Evolutionary conservation across 2,113 vertebrate genomes (phyloP).

Genomic region (Aramus guarauna): DNA sequence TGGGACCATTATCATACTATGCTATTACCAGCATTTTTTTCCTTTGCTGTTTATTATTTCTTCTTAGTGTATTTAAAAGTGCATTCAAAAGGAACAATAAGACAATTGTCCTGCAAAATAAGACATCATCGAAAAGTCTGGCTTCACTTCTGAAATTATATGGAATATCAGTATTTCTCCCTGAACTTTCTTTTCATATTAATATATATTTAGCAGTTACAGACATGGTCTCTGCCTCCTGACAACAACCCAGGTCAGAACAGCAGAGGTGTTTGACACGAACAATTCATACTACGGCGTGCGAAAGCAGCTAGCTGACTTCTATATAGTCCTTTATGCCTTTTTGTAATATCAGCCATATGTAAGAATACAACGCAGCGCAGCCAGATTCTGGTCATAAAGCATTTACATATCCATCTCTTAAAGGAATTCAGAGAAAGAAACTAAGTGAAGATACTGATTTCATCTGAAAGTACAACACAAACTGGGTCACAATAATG

Average conservation of each 20-base stretch:
- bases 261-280: background rate
- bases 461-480: background rate
- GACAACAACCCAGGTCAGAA: background rate
- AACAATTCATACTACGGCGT: background rate
- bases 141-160: background rate
- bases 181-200: background rate
- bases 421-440: background rate
- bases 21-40: background rate
- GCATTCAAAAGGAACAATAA: background rate
- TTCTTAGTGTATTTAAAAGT: background rate
- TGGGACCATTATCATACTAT: background rate
- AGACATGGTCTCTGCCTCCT: background rate
- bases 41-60: background rate
- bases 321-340: background rate
- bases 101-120: background rate
- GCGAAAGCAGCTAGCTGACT: background rate
- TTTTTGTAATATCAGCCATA: background rate
- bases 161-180: background rate
- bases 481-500: background rate
- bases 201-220: background rate
- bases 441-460: background rate
- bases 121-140: background rate
- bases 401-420: background rate
- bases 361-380: background rate
- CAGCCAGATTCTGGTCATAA: background rate